Base-by-base conservation (phyloP, 1,140 invertebrate species). In the Trachelipus rathkii region DNA sequence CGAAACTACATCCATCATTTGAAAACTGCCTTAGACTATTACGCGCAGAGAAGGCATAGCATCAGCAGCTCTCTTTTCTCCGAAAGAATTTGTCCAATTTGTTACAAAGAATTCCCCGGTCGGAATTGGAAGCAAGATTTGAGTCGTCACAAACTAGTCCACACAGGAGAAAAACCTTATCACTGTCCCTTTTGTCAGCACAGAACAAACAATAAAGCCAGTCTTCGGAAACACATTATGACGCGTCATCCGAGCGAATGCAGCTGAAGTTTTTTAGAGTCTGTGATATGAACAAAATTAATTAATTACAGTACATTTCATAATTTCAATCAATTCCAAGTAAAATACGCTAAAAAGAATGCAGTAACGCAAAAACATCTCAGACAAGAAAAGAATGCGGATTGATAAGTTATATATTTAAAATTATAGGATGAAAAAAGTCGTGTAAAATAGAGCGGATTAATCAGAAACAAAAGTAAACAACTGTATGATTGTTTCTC, bases 111-210 rank as follows among this genome's bases (percentile, higher is more conserved):
- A 19, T 71, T 44, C 43, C 44, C 24, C n/a, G 70, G 70, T 44
- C 44, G 24, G 11, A 33, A 71, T 44, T 13, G 24, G 24, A 71
- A 71, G n/a, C 13, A 44, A n/a, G 71, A 71, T 53, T 69, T 72
- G n/a, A 11, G 45, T 24, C 33, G 69, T 23, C 75, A 60, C 24
- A 43, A 43, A 19, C 69, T 50, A 11, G 70, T 72, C 15, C 75
- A 76, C 46, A 71, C 75, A 9, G 75, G 75, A 72, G 75, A 76
- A 71, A 76, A 76, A 43, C 75, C 75, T 10, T 76, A 60, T 44
- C 44, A 71, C 11, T 76, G 75, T 72, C 75, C 75, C 19, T 45
- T 60, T 21, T 76, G 75, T 33, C 15, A 67, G 8, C 71, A 76
- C 70, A 70, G 75, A 15, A 68, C 75, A 10, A 68, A 60, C 43